phyloP scores from a whole-genome alignment of 1,140 invertebrate genomes.

The Paramacrobiotus metropolitanus region DNA sequence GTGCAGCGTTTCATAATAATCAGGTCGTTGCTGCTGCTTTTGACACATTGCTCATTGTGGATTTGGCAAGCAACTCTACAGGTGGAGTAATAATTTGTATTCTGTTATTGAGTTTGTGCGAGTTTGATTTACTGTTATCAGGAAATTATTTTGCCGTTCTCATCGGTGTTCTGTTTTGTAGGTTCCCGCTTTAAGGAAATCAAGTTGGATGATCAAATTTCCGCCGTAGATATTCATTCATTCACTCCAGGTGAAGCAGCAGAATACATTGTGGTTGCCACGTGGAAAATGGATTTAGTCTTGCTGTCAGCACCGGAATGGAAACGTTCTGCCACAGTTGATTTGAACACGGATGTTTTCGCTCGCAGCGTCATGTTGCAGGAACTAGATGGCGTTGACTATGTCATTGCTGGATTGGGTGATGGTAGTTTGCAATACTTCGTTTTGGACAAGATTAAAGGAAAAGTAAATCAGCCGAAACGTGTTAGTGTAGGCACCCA shows the following conservation, averaged over 20 bases:
- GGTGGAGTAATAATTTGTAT: too few relatives aligned
- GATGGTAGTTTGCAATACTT: slow-evolving; percentile 97
- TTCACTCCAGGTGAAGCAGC: not conserved
- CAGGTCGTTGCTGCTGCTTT: not conserved
- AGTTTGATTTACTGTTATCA: not conserved
- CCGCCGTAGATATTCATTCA: not conserved
- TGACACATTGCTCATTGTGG: not conserved
- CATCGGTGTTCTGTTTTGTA: too few relatives aligned
- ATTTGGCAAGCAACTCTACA: too few relatives aligned
- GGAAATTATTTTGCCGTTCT: too few relatives aligned
- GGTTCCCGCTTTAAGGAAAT: not conserved
- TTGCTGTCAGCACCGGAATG: not conserved
- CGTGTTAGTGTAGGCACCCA: slow-evolving; percentile 79
- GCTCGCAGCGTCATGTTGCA: slow-evolving; percentile 1
- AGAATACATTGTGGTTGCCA: not conserved
- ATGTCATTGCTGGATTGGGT: slow-evolving; percentile 42
- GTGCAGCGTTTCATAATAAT: not conserved
- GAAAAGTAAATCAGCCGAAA: slow-evolving; percentile 11
- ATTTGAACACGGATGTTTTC: slow-evolving; percentile 1
- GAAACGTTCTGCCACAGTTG: not conserved
- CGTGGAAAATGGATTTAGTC: not conserved
- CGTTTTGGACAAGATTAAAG: slow-evolving; percentile 48
- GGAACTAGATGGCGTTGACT: not conserved
- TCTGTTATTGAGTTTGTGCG: not conserved
- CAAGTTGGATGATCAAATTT: not conserved